Base-by-base conservation (phyloP, 2,113 vertebrate genomes). In the Scomber scombrus region DNA sequence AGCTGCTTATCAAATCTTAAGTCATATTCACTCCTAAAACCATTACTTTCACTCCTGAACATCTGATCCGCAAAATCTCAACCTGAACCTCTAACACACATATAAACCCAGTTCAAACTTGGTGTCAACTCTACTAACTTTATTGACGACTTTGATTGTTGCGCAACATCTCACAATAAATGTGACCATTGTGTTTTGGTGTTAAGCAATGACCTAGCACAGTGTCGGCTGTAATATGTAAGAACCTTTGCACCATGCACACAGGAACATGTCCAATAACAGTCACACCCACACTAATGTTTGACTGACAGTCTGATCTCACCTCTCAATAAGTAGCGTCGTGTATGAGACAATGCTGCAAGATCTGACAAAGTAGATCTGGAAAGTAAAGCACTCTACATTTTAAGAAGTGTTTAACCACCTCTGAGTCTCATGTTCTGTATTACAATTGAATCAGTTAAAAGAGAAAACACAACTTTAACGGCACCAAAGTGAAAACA, bases 191-290 rank as follows among this genome's bases (percentile, higher is more conserved):
- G 0, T 6, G 49, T 50, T 19, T 40, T 1, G 4, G 7, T n/a
- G 54, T 73, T 40, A 31, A 51, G 49, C 46, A n/a, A 31, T 12
- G 4, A 74, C 34, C 19, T 8, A 13, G 45, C 5, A 12, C 21
- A 55, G 10, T 9, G 71, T 40, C 16, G 18, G 52, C 11, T 4
- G 19, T 15, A 47, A 66, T 47, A 15, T 19, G 49, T 67, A 12
- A 11, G 65, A 77, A 90, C 88, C 86, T 86, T 88, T 89, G 77
- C 18, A 72, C 81, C 26, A 6, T 52, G 65, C 12, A 40, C 57
- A 70, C 43, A 60, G 6, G 9, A 16, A 57, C 7, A 2, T n/a
- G 62, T 34, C 58, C 50, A 81, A 54, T 26, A 75, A 63, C 12
- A 34, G 58, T 51, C 31, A 71, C 64, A 65, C 51, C 47, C 43